These are phyloP conservation scores for Apolygus lucorum DNA, from an alignment of 1,140 invertebrate genomes.

Conservation along the genomic window DNA sequence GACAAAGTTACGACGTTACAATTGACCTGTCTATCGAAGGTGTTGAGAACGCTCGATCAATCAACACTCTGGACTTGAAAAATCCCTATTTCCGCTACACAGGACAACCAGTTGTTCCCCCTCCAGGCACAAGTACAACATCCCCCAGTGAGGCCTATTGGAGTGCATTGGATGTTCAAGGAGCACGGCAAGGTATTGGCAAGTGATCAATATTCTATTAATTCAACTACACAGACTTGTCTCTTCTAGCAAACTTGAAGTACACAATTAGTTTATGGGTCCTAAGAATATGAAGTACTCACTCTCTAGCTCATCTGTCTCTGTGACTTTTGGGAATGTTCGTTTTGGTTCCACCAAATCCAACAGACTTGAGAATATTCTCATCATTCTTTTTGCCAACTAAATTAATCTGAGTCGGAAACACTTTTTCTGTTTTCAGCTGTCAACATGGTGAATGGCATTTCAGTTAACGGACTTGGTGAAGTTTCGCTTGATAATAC, in stretches of 20 bases:
- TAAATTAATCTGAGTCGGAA: too few relatives aligned
- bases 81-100: slow-evolving; percentile 97
- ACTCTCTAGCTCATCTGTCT: too few relatives aligned
- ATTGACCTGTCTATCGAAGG: slow-evolving; percentile 89
- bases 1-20: slow-evolving; percentile 98
- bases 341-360: too few relatives aligned
- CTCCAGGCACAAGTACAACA: slow-evolving; percentile 76
- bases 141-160: slow-evolving; percentile 89
- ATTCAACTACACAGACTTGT: too few relatives aligned
- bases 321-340: too few relatives aligned
- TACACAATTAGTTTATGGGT: too few relatives aligned
- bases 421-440: slow-evolving; percentile 42
- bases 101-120: slow-evolving; percentile 75
- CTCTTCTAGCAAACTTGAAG: too few relatives aligned
- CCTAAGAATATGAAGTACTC: too few relatives aligned
- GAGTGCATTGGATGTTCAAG: slow-evolving; percentile 71
- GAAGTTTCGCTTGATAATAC: slow-evolving; percentile 57
- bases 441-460: slow-evolving; percentile 70
- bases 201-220: too few relatives aligned
- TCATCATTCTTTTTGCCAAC: too few relatives aligned
- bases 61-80: slow-evolving; percentile 93
- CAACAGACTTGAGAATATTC: too few relatives aligned
- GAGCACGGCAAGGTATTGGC: slow-evolving; percentile 51
- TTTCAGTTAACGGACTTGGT: slow-evolving; percentile 64
- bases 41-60: slow-evolving; percentile 62